Conservation (phyloP, 2,113 vertebrate genomes). For the Sebastes fasciatus region DNA sequence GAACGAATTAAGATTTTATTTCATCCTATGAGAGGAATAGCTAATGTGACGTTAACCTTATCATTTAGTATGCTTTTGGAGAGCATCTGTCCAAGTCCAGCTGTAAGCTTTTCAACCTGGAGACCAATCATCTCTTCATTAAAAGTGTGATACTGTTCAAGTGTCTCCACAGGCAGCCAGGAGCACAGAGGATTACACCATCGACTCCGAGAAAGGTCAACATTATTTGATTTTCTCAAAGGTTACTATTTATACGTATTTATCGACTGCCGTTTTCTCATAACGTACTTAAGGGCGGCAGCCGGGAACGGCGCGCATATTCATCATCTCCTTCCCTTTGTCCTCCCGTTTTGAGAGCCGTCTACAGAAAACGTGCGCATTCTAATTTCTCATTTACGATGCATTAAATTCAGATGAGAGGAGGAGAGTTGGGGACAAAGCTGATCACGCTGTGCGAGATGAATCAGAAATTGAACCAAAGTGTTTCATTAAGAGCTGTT, state of each 20-base stretch:
- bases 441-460: slow-evolving; percentile 62
- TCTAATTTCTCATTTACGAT: slow-evolving; percentile 63
- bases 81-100: slow-evolving; percentile 66
- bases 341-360: slow-evolving; percentile 28
- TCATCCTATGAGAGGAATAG: slow-evolving; percentile 30
- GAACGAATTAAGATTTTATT: slow-evolving; percentile 22
- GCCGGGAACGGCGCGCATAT: not conserved
- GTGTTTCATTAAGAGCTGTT: slow-evolving; percentile 78
- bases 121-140: slow-evolving; percentile 76
- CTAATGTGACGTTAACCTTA: slow-evolving; percentile 71
- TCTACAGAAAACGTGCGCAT: slow-evolving; percentile 16
- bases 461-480: slow-evolving; percentile 70
- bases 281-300: slow-evolving; percentile 40
- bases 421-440: slow-evolving; percentile 55
- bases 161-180: slow-evolving; percentile 57
- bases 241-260: slow-evolving; percentile 77
- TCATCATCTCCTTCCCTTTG: slow-evolving; percentile 43
- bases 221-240: slow-evolving; percentile 79
- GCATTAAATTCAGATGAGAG: slow-evolving; percentile 56
- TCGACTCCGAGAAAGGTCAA: slow-evolving; percentile 77
- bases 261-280: slow-evolving; percentile 70
- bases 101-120: slow-evolving; percentile 66
- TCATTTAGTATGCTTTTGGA: slow-evolving; percentile 70
- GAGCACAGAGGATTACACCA: slow-evolving; percentile 67
- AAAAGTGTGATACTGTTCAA: slow-evolving; percentile 63